A percentile compares a stretch with the other conserved stretches of the same genome.
phyloP scores from a whole-genome alignment of 2,113 vertebrate genomes.

The Dromaius novaehollandiae region DNA sequence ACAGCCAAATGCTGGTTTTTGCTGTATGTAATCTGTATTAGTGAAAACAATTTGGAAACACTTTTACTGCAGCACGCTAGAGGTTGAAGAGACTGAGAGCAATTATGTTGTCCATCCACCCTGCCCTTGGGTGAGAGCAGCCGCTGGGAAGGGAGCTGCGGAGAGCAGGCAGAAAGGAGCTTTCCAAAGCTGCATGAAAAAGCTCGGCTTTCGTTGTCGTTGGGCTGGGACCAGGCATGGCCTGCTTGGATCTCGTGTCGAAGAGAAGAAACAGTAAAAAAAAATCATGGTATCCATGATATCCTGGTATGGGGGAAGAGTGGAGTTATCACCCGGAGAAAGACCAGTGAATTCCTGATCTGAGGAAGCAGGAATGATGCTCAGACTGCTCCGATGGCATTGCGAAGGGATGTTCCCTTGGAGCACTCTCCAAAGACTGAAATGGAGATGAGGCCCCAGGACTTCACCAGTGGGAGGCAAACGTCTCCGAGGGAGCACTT shows the following conservation, averaged over 20 bases:
- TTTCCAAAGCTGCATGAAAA: neutral
- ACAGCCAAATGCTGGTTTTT: neutral
- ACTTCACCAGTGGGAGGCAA: neutral
- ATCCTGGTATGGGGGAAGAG: neutral
- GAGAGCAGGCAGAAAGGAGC: neutral
- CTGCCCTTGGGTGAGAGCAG: neutral
- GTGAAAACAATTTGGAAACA: neutral
- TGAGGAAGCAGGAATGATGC: neutral
- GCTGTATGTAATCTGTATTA: neutral
- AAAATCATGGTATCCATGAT: neutral
- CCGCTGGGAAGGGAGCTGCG: neutral
- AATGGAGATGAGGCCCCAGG: neutral
- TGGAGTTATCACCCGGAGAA: neutral
- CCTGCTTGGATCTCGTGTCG: neutral
- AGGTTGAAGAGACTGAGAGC: neutral
- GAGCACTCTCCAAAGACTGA: neutral
- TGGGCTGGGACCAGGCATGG: neutral
- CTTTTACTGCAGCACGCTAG: neutral
- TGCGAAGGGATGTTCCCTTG: neutral
- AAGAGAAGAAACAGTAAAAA: neutral
- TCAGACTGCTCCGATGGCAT: neutral
- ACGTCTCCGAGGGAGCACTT: neutral
- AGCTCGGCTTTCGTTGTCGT: neutral
- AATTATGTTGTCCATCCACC: accelerated
- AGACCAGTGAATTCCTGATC: neutral